Conservation (phyloP, 2,888 invertebrate species). For the Amorpha juglandis region DNA sequence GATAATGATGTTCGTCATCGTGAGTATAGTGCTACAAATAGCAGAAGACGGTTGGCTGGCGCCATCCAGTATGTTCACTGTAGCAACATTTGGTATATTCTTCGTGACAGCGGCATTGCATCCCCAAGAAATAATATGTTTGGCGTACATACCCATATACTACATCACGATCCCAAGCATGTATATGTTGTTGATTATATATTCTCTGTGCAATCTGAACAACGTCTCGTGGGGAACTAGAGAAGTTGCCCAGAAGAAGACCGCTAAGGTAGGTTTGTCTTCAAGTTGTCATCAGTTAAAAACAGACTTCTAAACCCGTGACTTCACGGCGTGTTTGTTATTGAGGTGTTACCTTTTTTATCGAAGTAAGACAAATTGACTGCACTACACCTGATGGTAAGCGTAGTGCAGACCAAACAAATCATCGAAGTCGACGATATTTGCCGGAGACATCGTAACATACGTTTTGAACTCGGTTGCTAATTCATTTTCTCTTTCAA, state of each 20-base stretch:
- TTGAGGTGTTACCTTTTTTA: no score
- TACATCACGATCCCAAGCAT: conserved; percentile 95
- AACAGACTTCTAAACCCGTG: no score
- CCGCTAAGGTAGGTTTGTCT: conserved; percentile 59
- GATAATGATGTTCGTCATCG: conserved; percentile 94
- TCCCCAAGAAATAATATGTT: conserved; percentile 90
- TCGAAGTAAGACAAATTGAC: no score
- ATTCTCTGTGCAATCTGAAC: conserved; percentile 96
- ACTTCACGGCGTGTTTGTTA: no score
- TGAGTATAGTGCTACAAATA: conserved; percentile 91
- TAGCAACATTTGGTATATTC: conserved; percentile 88
- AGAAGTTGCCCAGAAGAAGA: conserved; percentile 86
- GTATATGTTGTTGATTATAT: conserved; percentile 96
- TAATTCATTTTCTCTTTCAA: no score
- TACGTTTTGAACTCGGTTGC: no score
- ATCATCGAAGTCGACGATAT: no score
- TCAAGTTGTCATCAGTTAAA: no score
- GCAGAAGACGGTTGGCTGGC: conserved; percentile 91
- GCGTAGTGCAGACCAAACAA: no score
- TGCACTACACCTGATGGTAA: no score
- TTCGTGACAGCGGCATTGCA: conserved; percentile 88
- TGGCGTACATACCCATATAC: conserved; percentile 91
- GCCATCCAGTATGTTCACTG: conserved; percentile 93
- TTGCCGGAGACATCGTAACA: no score
- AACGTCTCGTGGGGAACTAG: conserved; percentile 98